These are phyloP conservation scores for Oithona nana DNA, from an alignment of 2,888 invertebrate species.

Conservation along the genomic window DNA sequence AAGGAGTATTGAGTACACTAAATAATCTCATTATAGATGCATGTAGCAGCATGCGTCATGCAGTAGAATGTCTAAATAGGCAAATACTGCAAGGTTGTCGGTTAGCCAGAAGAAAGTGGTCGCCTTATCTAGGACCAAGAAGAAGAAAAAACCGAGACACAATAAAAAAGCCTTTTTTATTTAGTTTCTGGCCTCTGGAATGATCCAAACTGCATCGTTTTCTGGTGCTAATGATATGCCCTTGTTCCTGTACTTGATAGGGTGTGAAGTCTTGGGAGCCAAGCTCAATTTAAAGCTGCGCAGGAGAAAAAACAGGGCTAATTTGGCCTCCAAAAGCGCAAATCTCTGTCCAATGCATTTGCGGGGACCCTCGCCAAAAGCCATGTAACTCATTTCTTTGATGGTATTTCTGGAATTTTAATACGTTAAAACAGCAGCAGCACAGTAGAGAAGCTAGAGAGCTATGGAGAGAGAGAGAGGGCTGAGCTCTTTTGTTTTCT, in stretches of 20 bases:
- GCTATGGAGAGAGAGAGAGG: background rate
- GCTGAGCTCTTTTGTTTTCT: background rate
- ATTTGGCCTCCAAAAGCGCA: background rate
- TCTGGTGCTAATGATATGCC: background rate
- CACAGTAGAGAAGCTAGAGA: too few relatives aligned
- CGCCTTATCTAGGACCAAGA: too few relatives aligned
- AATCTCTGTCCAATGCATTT: background rate
- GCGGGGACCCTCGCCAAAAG: slow-evolving; percentile 14
- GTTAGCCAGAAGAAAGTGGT: too few relatives aligned
- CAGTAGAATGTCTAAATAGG: too few relatives aligned
- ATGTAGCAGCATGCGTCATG: too few relatives aligned
- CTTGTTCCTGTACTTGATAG: background rate
- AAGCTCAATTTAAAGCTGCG: background rate
- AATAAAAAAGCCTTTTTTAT: background rate
- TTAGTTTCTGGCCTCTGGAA: background rate
- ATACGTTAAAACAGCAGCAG: background rate
- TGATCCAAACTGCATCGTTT: background rate
- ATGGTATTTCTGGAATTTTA: background rate
- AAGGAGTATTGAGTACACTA: too few relatives aligned
- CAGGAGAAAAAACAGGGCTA: background rate
- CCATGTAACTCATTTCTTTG: slow-evolving; percentile 2
- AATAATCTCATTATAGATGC: too few relatives aligned
- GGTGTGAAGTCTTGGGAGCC: background rate
- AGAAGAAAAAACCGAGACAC: background rate
- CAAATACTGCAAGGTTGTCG: too few relatives aligned